phyloP scores from a whole-genome alignment of 1,140 invertebrate species.

The Drosophila nebulosa region DNA sequence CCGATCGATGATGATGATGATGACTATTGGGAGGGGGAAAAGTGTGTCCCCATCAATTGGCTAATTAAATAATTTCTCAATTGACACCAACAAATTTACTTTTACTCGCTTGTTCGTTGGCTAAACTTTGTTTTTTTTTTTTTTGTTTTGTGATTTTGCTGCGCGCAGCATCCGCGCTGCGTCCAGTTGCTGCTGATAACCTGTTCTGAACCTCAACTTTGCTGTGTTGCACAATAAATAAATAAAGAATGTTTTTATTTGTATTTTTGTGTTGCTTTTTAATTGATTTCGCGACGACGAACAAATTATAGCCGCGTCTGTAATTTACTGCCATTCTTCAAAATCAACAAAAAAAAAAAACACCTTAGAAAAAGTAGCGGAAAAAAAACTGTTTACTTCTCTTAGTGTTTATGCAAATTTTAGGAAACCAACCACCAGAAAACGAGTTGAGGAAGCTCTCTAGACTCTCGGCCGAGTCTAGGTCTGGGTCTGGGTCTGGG shows the following conservation, averaged over 20 bases:
- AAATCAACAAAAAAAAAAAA: constrained; percentile 35
- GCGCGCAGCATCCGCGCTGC: constrained; percentile 33
- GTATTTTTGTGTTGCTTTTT: constrained; percentile 64
- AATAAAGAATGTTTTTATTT: constrained; percentile 59
- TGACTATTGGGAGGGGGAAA: not conserved
- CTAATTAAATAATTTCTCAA: constrained; percentile 72
- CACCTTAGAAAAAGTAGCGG: not conserved
- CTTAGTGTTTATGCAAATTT: constrained; percentile 59
- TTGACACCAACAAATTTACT: constrained; percentile 41
- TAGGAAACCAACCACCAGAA: constrained; percentile 15
- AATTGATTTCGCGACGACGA: constrained; percentile 68
- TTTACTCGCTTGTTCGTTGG: constrained; percentile 6
- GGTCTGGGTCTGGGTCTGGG: not conserved
- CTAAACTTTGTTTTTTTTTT: not conserved
- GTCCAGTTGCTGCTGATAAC: constrained; percentile 53
- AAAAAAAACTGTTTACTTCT: constrained; percentile 23
- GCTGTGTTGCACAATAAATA: constrained; percentile 71
- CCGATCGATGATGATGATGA: too few species aligned
- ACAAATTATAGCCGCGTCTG: constrained; percentile 59
- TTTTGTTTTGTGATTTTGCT: constrained; percentile 16
- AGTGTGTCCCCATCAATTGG: constrained; percentile 48
- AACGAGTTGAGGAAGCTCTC: constrained; percentile 15
- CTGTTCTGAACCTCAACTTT: constrained; percentile 60
- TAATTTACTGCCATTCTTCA: constrained; percentile 65
- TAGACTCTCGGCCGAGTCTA: not conserved